Conservation (phyloP, 2,888 invertebrate species). For the Isoperla grammatica region DNA sequence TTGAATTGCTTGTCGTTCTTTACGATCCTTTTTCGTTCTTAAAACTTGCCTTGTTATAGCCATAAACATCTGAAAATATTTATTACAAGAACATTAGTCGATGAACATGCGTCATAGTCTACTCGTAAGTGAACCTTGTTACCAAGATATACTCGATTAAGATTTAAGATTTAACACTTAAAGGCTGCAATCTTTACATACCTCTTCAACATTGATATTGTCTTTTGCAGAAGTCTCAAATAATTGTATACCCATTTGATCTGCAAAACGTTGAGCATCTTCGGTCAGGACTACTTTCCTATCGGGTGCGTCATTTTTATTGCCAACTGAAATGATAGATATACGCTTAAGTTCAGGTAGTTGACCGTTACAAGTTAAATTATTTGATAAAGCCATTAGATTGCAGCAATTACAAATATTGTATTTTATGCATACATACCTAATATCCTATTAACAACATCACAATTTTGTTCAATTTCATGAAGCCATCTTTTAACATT, state of each 20-base stretch:
- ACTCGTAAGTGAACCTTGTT: too few relatives aligned
- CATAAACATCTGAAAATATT: conserved; percentile 58
- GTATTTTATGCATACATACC: conserved; percentile 41
- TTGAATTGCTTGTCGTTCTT: conserved; percentile 65
- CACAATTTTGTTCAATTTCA: conserved; percentile 99
- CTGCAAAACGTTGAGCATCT: conserved; percentile 95
- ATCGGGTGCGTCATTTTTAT: conserved; percentile 93
- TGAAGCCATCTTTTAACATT: conserved; percentile 99
- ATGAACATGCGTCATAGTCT: too few relatives aligned
- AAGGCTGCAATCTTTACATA: too few relatives aligned
- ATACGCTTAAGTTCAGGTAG: too few relatives aligned
- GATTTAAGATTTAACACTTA: conserved; percentile 43
- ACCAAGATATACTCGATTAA: background rate
- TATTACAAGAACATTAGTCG: conserved; percentile 16
- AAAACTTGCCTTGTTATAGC: conserved; percentile 75
- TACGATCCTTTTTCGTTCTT: conserved; percentile 75
- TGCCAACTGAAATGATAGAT: conserved; percentile 68
- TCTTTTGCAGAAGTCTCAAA: conserved; percentile 99
- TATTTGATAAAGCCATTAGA: too few relatives aligned
- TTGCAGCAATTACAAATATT: too few relatives aligned
- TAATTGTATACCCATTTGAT: conserved; percentile 93
- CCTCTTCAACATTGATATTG: conserved; percentile 98
- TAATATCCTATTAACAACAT: conserved; percentile 96
- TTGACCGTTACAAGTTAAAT: too few relatives aligned
- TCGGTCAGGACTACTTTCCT: conserved; percentile 94